Evolutionary conservation across 2,888 invertebrate genomes (phyloP), one percentile per base, ranked within the genome.

Genomic region (Ophioninae sp.): DNA sequence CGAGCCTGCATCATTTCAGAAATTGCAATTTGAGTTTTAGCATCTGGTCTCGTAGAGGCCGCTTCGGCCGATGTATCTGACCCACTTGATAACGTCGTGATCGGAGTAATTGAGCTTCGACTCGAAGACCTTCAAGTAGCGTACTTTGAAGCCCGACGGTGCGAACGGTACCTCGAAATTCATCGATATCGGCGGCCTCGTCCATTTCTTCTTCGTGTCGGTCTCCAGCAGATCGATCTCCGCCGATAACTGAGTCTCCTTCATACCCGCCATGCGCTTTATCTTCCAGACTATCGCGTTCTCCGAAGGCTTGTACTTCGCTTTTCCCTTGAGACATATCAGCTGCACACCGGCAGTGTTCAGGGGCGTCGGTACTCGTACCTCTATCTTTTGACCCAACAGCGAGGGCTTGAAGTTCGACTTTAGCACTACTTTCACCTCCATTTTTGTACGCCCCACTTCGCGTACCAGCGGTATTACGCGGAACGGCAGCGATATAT

Each of bases 31-130:
- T 82, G 84, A 84, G 82, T 80, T 90, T 94, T 96, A 99, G 95
- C 99, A 99, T 94, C 99, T 95, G 59, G 99, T 99, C 94, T 99
- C 99, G 93, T 99, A 99, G 65, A 99, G 95, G 80, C 99, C 99
- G 92, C 99, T 99, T 91, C 99, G 96, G 67, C 99, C 99, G 91
- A 99, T 99, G 94, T 99, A 99, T 44, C 99, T 96, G 87, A 99
- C 99, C 99, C 99, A 99, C 96, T 99, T 99, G 92, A 99, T 99
- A 87, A 99, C 99, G 93, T 99, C 99, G 91, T 99, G 99, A 94
- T 99, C 99, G 0, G 99, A 99, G 94, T 99, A 99, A 94, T 99
- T 99, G 89, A 99, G 95, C 93, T 99, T 99, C 0, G 99, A 98
- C 93, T 99, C 99, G 91, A 99, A 99, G 85, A 99, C 99, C 93